Evolutionary conservation across 2,797 vertebrate species (phyloP).

Genomic region (Bucorvus abyssinicus): DNA sequence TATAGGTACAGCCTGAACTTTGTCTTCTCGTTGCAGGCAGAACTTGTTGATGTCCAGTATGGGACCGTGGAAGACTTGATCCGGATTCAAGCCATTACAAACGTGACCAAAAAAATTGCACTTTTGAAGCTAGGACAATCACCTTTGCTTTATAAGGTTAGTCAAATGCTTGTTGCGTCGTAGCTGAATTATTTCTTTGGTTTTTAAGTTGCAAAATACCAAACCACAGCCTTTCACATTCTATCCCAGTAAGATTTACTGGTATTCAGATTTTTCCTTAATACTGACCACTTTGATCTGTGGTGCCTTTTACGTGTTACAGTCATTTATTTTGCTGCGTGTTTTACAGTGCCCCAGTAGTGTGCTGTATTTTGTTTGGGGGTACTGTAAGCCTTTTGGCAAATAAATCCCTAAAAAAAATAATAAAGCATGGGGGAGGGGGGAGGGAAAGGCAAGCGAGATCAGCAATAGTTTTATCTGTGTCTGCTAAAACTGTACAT

Average conservation of each 20-base stretch:
- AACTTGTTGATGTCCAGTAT: conserved; percentile 89
- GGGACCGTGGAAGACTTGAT: conserved; percentile 82
- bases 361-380: neutral
- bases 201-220: neutral
- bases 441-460: neutral
- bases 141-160: conserved; percentile 91
- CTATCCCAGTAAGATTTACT: neutral
- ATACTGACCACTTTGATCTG: neutral
- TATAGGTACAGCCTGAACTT: neutral
- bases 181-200: neutral
- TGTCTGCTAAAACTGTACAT: neutral
- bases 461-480: neutral
- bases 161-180: neutral
- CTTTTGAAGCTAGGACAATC: conserved; percentile 89
- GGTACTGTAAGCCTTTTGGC: neutral
- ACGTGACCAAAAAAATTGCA: conserved; percentile 86
- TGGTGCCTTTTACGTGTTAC: neutral
- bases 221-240: neutral
- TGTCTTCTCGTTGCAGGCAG: conserved; percentile 77
- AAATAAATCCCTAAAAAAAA: neutral
- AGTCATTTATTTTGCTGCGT: neutral
- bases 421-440: neutral
- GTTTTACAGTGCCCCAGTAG: neutral
- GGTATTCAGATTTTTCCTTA: neutral
- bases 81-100: conserved; percentile 72